Base-by-base conservation (phyloP, 2,113 vertebrate species). In the Enhydra lutris region DNA sequence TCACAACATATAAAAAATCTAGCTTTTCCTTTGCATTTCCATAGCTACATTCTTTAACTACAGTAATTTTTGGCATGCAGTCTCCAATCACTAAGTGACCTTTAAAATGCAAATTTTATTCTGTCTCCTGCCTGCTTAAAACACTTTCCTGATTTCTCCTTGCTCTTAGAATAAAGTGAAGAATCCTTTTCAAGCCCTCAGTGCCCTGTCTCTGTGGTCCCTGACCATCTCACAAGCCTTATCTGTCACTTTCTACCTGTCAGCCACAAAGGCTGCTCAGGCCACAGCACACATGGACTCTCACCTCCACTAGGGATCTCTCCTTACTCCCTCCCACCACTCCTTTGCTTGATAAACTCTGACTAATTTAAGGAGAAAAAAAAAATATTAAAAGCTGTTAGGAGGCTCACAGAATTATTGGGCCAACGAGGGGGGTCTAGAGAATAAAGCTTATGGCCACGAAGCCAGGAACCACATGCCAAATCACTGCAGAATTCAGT, bases 91-190 rank as follows among this genome's bases (percentile, higher is more conserved):
- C 71, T 74, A 71, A 88, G 42, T 97, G 85, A 98, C 92, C 94
- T 98, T 98, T 97, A 89, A 97, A 97, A 95, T 96, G 89, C 67
- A 97, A 96, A 94, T 94, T 86, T 76, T 76, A 79, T 80, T 42
- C 52, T 82, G 47, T 80, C 45, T 80, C 74, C 50, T 92, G 55
- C 42, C 55, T 94, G 42, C 31, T 86, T 86, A 96, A 78, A 73
- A 61, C 74, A 13, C 10, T 74, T 94, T 59, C 42, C 47, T 94
- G 93, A 29, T 17, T 88, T 88, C 80, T 79, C 18, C 29, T 21
- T 93, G 65, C 63, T 97, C 47, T 92, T 15, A 73, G 34, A 61
- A 20, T 71, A 42, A 63, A 50, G 90, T 45, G 31, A 73, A 81
- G 42, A 65, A 63, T 90, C 1, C 34, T 84, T 52, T 83, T 14